Evolutionary conservation across 2,888 invertebrate species (phyloP), one percentile per base, ranked within the genome.

Genomic region (Diploptera punctata): DNA sequence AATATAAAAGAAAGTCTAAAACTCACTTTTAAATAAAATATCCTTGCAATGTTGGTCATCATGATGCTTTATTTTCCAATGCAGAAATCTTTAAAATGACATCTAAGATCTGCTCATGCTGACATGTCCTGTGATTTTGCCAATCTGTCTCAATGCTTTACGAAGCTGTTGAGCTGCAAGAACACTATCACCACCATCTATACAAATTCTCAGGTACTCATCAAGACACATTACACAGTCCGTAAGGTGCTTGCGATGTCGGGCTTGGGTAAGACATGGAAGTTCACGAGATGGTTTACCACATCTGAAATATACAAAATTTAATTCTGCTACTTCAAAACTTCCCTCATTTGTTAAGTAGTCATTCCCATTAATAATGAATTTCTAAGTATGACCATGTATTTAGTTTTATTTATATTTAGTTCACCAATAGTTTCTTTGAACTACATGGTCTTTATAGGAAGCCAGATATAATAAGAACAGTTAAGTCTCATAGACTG

Each of bases 51-150:
- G n/a, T n/a, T n/a, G n/a, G n/a, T n/a, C n/a, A n/a, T n/a, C n/a
- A n/a, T n/a, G n/a, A n/a, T n/a, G n/a, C n/a, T 13, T 65, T 67
- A 75, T 62, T 75, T 75, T n/a, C 95, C 95, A 78, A 96, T 93
- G 84, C 95, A 96, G 86, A 96, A 96, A 78, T 93, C 91, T 81
- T 86, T 88, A 96, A 96, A 75, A 96, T 91, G 21, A 91, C 87
- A 83, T 94, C 92, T 43, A 96, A 84, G 77, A 96, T 88, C 76
- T 94, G 89, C 80, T 95, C 93, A 3, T 89, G 43, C 89, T 89
- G 38, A 93, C 88, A 78, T 88, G 87, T 0, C 95, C 95, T 3
- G 93, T 92, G 75, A 96, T 89, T 80, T 89, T 88, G 24, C 92
- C 94, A 67, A 96, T 84, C 78, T 89, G 87, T 75, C 87, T 85